Percentiles rank a stretch among this genome's conserved stretches.
Conservation (phyloP, 37 sponge, comb jelly and placozoan genomes). For the Eunapius fragilis region DNA sequence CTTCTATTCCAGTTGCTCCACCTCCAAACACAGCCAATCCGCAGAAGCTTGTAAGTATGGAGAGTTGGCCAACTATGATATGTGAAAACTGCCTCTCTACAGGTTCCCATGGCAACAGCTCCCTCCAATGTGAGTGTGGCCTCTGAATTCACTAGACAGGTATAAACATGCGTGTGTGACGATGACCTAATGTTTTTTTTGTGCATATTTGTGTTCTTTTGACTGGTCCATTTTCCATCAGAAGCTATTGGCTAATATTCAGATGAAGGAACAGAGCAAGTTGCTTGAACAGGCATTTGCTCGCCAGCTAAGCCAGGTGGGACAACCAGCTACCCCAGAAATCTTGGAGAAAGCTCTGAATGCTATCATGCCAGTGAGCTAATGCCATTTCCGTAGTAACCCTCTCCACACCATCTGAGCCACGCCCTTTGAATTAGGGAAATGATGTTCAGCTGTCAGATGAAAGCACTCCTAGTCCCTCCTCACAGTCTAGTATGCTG, state of each 20-base stretch:
- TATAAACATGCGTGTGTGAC: too few relatives aligned
- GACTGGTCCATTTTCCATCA: not conserved
- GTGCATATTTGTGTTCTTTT: too few relatives aligned
- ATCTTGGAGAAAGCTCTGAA: slow-evolving; percentile 68
- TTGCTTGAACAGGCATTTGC: slow-evolving; percentile 28
- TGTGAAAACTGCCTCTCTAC: not conserved
- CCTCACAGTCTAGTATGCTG: not conserved
- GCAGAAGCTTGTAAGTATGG: slow-evolving; percentile 59
- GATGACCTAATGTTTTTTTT: too few relatives aligned
- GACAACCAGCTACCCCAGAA: slow-evolving; percentile 28
- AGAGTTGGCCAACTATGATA: not conserved
- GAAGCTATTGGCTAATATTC: slow-evolving; percentile 58
- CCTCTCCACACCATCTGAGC: not conserved
- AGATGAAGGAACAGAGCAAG: slow-evolving; percentile 65
- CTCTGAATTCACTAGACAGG: slow-evolving; percentile 62
- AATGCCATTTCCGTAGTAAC: not conserved
- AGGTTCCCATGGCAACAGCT: slow-evolving; percentile 81
- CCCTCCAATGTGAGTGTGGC: slow-evolving; percentile 60
- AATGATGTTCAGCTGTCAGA: not conserved
- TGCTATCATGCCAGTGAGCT: slow-evolving; percentile 20
- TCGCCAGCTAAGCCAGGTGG: slow-evolving; percentile 25
- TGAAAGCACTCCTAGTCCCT: not conserved
- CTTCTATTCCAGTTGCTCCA: slow-evolving; percentile 79
- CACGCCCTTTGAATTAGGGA: not conserved
- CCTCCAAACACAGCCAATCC: slow-evolving; percentile 73